Base-by-base conservation (phyloP, 2,113 vertebrate species). In the Clarias magur region DNA sequence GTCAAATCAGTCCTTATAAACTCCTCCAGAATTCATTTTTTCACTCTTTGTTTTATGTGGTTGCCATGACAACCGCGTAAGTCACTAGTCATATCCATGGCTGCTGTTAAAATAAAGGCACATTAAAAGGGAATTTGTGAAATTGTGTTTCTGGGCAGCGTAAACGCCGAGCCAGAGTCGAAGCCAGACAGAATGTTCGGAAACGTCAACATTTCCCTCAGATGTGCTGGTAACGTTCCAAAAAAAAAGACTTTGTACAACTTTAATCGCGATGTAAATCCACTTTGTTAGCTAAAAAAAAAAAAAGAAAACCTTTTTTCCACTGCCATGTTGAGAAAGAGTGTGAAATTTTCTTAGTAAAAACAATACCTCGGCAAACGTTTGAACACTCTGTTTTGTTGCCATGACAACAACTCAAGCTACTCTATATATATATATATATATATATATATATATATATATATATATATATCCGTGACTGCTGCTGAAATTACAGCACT, bases 161-260 rank as follows among this genome's bases (percentile, higher is more conserved):
- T 53, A 53, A 53, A 76, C 42, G 4, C 73, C 23, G 10, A 48
- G 72, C 72, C 1, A 25, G 10, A 23, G 73, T 76, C 13, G 73
- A 76, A 53, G 53, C 73, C 42, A 53, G 73, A 48, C 42, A 2
- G 23, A 76, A 76, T 76, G 5, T n/a, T 76, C 3, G 23, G 73
- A 76, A 76, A 76, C 11, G n/a, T 76, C 73, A 53, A 53, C 73
- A 76, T 53, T 53, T 53, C 73, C 23, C 38, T 76, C 73, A 76
- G 42, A 76, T 53, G 38, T 76, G 73, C 13, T 76, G 42, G 42
- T 6, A n/a, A 53, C 1, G 12, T 76, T 15, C 10, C 42, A 53
- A 25, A n/a, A 25, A 76, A 25, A 76, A 76, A 53, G 38, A 25
- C 70, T 73, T 21, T 11, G 70, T 23, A 23, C 34, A 73, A 19